A percentile compares a stretch with the other conserved stretches of the same genome.
Conservation (phyloP, 2,888 invertebrate genomes). For the Neria commutata region DNA sequence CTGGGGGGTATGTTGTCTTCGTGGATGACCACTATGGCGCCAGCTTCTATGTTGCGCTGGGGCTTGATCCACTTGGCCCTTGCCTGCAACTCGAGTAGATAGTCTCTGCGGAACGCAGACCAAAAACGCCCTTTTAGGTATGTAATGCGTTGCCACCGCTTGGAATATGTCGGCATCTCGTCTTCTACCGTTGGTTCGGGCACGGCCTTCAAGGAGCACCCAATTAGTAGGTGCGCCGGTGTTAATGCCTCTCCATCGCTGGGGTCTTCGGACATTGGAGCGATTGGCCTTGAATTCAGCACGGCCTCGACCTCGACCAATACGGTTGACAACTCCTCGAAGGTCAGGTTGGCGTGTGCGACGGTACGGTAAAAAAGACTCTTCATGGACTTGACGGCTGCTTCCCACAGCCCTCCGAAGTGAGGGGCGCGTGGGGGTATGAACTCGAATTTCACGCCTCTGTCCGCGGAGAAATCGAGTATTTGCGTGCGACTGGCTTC, state of each 20-base stretch:
- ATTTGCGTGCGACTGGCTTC: not conserved
- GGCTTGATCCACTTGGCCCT: not conserved
- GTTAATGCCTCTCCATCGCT: constrained; percentile 23
- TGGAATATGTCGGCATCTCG: not conserved
- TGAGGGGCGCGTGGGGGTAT: not conserved
- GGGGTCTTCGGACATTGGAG: constrained; percentile 7
- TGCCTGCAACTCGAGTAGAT: too few relatives aligned
- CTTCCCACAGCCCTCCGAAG: not conserved
- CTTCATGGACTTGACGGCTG: not conserved
- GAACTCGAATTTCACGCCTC: not conserved
- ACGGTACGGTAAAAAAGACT: not conserved
- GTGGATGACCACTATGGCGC: not conserved
- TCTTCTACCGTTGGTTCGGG: not conserved
- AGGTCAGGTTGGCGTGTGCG: constrained; percentile 9
- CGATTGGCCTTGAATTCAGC: constrained; percentile 29
- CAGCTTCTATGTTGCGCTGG: not conserved
- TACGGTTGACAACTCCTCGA: constrained; percentile 7
- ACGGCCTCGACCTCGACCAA: constrained; percentile 24
- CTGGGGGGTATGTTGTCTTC: not conserved
- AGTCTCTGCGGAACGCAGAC: not conserved
- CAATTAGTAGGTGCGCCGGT: constrained; percentile 22
- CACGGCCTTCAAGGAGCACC: constrained; percentile 12
- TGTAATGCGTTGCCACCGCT: not conserved
- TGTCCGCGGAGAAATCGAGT: not conserved
- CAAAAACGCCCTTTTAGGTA: not conserved